Conservation (phyloP, 1,140 invertebrate species). For the Paraescarpia echinospica region DNA sequence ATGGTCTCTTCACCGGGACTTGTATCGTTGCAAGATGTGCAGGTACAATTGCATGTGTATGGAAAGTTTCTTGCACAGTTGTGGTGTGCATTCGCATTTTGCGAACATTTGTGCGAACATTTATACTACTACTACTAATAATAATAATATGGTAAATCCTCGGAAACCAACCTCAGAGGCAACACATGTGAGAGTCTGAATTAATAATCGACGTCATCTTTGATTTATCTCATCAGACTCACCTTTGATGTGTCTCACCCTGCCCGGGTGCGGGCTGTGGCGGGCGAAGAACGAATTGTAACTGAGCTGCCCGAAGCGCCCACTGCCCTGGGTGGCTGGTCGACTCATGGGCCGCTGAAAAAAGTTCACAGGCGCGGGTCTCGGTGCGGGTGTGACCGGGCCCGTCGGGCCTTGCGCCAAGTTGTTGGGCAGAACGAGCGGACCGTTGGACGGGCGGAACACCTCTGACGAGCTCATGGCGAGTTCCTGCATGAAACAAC, state of each 20-base stretch:
- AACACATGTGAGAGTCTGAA: too few species aligned
- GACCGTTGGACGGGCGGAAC: conserved; percentile 42
- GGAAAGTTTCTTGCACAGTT: too few species aligned
- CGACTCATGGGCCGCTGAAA: neutral
- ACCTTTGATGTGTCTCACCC: conserved; percentile 57
- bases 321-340: conserved; percentile 28
- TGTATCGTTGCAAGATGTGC: too few species aligned
- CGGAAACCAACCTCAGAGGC: too few species aligned
- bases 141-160: too few species aligned
- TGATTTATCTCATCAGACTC: neutral
- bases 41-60: too few species aligned
- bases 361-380: conserved; percentile 33
- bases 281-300: conserved; percentile 56
- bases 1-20: too few species aligned
- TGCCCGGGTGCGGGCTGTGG: conserved; percentile 54
- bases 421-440: conserved; percentile 32
- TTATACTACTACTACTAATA: too few species aligned
- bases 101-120: too few species aligned
- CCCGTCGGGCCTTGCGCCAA: conserved; percentile 36
- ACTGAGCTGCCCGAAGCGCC: conserved; percentile 53
- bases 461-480: conserved; percentile 43
- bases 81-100: too few species aligned
- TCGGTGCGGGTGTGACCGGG: neutral
- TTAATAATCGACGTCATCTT: too few species aligned
- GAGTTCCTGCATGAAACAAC: neutral